These are phyloP conservation scores for Cantharis lateralis DNA, from an alignment of 2,888 invertebrate genomes.

Conservation along the genomic window DNA sequence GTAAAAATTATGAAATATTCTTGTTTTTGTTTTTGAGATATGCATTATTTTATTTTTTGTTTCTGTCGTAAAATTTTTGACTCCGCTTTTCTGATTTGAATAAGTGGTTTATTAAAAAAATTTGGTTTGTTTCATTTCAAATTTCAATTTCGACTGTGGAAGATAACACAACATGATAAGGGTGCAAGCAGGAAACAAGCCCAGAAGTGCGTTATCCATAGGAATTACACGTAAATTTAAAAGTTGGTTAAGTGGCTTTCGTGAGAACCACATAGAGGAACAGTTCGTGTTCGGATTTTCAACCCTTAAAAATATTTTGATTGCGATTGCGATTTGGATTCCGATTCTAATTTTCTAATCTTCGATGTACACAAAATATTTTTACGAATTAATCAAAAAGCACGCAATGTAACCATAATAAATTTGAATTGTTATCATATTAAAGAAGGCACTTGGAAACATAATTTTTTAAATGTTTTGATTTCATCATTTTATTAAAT, in stretches of 20 bases:
- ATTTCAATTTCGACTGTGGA: not conserved
- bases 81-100: too few species aligned
- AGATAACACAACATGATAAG: not conserved
- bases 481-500: slow-evolving; percentile 15
- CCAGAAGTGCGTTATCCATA: not conserved
- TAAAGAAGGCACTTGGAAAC: not conserved
- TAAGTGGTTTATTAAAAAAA: not conserved
- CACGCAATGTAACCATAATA: not conserved
- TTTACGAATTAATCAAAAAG: not conserved
- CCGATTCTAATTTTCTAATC: not conserved
- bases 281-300: not conserved
- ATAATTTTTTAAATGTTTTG: slow-evolving; percentile 7
- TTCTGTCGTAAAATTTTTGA: not conserved
- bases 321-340: not conserved
- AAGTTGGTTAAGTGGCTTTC: not conserved
- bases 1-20: too few species aligned
- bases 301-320: not conserved
- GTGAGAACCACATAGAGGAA: not conserved
- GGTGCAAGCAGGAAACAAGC: not conserved
- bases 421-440: not conserved
- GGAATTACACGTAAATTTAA: not conserved
- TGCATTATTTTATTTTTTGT: not conserved
- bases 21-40: not conserved
- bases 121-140: not conserved
- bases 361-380: not conserved